Base-by-base conservation (phyloP, 2,888 invertebrate genomes). In the Tetramorium bicarinatum region DNA sequence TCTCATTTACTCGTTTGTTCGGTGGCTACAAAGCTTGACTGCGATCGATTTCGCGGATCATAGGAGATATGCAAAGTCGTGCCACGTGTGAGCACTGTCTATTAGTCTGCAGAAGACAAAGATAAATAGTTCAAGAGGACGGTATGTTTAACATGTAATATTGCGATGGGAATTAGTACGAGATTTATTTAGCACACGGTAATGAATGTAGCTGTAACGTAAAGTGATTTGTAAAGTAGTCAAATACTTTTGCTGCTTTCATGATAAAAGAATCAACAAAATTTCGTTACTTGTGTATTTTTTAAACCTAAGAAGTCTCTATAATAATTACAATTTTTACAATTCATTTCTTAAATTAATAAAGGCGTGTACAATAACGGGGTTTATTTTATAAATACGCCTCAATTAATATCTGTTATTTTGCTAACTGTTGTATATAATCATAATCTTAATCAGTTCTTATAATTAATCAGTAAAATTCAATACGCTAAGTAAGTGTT, bases 1-100 rank as follows among this genome's bases (percentile, higher is more conserved):
- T 88, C 88, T 87, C 88, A 87, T 88, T 88, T 88, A 82, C 88
- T 88, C 88, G 87, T 87, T 88, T 86, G 85, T 85, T 84, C 84
- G 71, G 64, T 61, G 52, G 67, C 74, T 83, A 64, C 87, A 77
- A 44, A 74, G 76, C 81, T 77, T 71, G 80, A 80, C 75, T 76
- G 74, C 79, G 82, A 88, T 88, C 87, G 84, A 86, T 84, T 82
- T 72, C 59, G 66, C 44, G 52, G 74, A 49, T 59, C 74, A 62
- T 80, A 74, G 75, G 59, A 67, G 67, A 79, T 67, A 69, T 80
- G 77, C 62, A 80, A 80, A 80, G 59, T 80, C 47, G 59, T 44
- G 21, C 59, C 71, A 59, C 71, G 59, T 71, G 59, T 47, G 76
- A 18, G 25, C 25, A 59, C 72, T 79, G 71, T 71, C 79, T 69